Evolutionary conservation across 1,140 invertebrate genomes (phyloP).

Genomic region (Mycetomoellerius zeteki): DNA sequence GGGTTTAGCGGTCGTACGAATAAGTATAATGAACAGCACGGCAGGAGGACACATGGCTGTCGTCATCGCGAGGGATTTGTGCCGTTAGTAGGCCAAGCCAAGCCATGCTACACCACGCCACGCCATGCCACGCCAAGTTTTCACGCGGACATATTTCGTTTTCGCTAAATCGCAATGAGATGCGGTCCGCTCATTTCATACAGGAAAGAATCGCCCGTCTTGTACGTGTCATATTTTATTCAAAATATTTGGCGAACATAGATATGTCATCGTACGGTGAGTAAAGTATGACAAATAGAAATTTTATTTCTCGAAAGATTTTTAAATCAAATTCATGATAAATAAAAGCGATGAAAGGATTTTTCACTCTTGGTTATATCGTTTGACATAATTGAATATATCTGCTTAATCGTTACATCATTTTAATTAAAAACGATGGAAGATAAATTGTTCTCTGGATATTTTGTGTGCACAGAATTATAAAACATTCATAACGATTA

Average conservation of each 20-base stretch:
- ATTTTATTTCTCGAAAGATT: slow-evolving; percentile 41
- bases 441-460: slow-evolving; percentile 4
- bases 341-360: slow-evolving; percentile 20
- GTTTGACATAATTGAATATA: slow-evolving; percentile 5
- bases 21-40: slow-evolving; percentile 43
- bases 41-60: neutral
- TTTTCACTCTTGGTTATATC: neutral
- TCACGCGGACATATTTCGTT: slow-evolving; percentile 55
- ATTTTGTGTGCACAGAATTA: neutral
- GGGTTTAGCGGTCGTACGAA: slow-evolving; percentile 25
- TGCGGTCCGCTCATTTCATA: slow-evolving; percentile 26
- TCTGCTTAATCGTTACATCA: neutral
- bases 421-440: slow-evolving; percentile 20
- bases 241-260: slow-evolving; percentile 20
- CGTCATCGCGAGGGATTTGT: slow-evolving; percentile 61
- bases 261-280: neutral
- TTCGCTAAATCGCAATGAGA: slow-evolving; percentile 46
- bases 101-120: slow-evolving; percentile 7
- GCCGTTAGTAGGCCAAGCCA: slow-evolving; percentile 61
- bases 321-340: neutral
- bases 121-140: slow-evolving; percentile 38
- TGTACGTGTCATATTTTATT: slow-evolving; percentile 39
- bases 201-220: slow-evolving; percentile 43
- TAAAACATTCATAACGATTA: neutral
- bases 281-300: slow-evolving; percentile 21